Evolutionary conservation across 2,113 vertebrate genomes (phyloP).

Genomic region (Rhagologus leucostigma): DNA sequence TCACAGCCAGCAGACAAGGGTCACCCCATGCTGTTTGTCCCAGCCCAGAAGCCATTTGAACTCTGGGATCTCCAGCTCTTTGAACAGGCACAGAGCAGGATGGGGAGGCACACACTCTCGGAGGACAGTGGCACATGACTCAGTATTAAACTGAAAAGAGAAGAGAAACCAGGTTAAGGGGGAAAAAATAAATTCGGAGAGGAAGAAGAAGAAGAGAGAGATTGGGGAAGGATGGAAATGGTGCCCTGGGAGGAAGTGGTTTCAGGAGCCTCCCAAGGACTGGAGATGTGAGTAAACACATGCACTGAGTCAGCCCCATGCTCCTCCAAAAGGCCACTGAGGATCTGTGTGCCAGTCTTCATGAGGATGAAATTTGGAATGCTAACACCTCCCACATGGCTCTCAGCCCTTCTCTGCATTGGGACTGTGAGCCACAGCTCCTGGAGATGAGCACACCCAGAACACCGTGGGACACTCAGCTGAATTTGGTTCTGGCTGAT

Average conservation of each 20-base stretch:
- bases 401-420: not conserved
- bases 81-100: rapidly evolving
- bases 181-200: not conserved
- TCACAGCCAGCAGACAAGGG: not conserved
- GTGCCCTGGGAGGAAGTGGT: not conserved
- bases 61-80: not conserved
- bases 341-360: not conserved
- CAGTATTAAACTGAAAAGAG: not conserved
- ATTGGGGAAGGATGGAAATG: not conserved
- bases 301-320: not conserved
- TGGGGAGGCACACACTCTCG: rapidly evolving
- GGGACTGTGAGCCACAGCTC: not conserved
- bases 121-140: not conserved
- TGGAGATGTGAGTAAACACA: not conserved
- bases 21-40: not conserved
- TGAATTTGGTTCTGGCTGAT: not conserved
- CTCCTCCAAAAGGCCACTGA: not conserved
- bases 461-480: rapidly evolving
- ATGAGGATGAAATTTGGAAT: not conserved
- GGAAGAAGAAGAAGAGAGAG: not conserved
- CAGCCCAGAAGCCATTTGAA: not conserved
- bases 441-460: not conserved
- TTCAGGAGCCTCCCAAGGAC: not conserved
- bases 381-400: not conserved
- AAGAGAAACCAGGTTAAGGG: constrained; percentile 25